These are phyloP conservation scores for Crypturellus undulatus DNA, from an alignment of 2,113 vertebrate genomes.

Conservation along the genomic window DNA sequence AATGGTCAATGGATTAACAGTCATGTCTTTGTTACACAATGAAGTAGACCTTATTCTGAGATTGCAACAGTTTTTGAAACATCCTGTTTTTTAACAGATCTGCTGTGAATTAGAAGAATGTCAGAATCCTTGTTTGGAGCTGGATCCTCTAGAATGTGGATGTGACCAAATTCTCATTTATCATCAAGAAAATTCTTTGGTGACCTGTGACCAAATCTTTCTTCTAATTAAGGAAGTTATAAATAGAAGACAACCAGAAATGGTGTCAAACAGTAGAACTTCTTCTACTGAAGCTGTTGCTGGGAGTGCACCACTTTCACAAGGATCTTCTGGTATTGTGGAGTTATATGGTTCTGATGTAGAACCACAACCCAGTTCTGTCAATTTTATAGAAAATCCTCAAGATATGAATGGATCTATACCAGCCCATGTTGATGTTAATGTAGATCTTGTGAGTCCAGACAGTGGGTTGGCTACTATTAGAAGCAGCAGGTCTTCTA, in stretches of 20 bases:
- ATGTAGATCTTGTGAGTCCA: slow-evolving; percentile 89
- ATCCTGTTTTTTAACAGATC: slow-evolving; percentile 78
- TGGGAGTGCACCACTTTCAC: slow-evolving; percentile 93
- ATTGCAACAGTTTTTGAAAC: background rate
- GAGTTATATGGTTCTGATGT: slow-evolving; percentile 91
- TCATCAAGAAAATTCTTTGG: slow-evolving; percentile 76
- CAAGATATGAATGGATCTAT: slow-evolving; percentile 78
- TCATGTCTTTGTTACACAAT: background rate
- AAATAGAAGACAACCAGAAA: slow-evolving; percentile 82
- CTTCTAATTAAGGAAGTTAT: slow-evolving; percentile 87
- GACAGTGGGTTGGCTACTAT: slow-evolving; percentile 94
- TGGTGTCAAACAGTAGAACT: slow-evolving; percentile 88
- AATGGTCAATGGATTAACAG: background rate
- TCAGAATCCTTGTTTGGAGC: slow-evolving; percentile 83
- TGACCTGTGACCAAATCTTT: slow-evolving; percentile 84
- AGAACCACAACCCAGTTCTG: slow-evolving; percentile 83
- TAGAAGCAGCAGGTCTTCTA: slow-evolving; percentile 93
- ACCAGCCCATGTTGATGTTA: slow-evolving; percentile 83
- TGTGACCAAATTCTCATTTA: slow-evolving; percentile 87
- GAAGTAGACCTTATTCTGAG: background rate
- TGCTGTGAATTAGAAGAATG: slow-evolving; percentile 91
- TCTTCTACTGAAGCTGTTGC: slow-evolving; percentile 95
- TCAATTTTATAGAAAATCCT: slow-evolving; percentile 83
- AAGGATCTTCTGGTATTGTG: slow-evolving; percentile 92
- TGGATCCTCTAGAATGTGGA: slow-evolving; percentile 81